These are phyloP conservation scores for Sander vitreus DNA, from an alignment of 2,113 vertebrate genomes.

Conservation along the genomic window DNA sequence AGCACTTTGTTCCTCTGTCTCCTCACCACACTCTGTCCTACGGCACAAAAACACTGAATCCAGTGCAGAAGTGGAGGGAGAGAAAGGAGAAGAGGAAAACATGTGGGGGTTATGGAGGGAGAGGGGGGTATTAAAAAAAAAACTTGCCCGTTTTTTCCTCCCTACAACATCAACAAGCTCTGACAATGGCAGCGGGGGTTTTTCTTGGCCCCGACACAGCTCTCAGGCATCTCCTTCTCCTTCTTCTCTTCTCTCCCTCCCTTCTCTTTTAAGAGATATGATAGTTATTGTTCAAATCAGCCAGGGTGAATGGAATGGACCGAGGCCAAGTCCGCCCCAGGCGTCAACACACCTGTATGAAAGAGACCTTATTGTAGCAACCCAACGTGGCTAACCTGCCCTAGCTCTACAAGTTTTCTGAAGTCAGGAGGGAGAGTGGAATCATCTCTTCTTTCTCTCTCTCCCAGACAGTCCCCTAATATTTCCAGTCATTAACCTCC, in stretches of 20 bases:
- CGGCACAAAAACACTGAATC: slow-evolving; percentile 96
- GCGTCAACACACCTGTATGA: slow-evolving; percentile 99
- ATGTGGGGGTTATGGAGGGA: slow-evolving; percentile 61
- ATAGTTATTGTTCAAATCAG: slow-evolving; percentile 99
- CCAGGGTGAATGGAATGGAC: slow-evolving; percentile 97
- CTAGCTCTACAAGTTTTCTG: slow-evolving; percentile 86
- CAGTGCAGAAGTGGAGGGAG: slow-evolving; percentile 69
- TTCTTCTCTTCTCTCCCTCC: slow-evolving; percentile 77
- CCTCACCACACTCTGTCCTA: slow-evolving; percentile 96
- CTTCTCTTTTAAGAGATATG: slow-evolving; percentile 90
- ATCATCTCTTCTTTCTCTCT: slow-evolving; percentile 73
- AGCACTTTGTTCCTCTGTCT: slow-evolving; percentile 98
- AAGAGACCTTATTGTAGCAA: slow-evolving; percentile 95
- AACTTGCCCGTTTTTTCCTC: slow-evolving; percentile 82
- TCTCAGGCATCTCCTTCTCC: slow-evolving; percentile 96
- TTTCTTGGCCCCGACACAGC: slow-evolving; percentile 96
- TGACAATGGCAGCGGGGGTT: slow-evolving; percentile 97
- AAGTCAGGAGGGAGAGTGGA: slow-evolving; percentile 80
- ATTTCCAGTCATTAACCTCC: slow-evolving; percentile 87
- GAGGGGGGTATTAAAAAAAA: neutral
- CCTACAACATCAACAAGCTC: slow-evolving; percentile 98
- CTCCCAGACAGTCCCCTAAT: slow-evolving; percentile 80
- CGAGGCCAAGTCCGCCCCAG: slow-evolving; percentile 95
- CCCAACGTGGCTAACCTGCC: slow-evolving; percentile 89
- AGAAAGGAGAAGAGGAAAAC: slow-evolving; percentile 78